Percentiles rank a stretch among this genome's conserved stretches.
These are phyloP conservation scores for Hestina assimilis DNA, from an alignment of 1,140 invertebrate species.

Conservation along the genomic window DNA sequence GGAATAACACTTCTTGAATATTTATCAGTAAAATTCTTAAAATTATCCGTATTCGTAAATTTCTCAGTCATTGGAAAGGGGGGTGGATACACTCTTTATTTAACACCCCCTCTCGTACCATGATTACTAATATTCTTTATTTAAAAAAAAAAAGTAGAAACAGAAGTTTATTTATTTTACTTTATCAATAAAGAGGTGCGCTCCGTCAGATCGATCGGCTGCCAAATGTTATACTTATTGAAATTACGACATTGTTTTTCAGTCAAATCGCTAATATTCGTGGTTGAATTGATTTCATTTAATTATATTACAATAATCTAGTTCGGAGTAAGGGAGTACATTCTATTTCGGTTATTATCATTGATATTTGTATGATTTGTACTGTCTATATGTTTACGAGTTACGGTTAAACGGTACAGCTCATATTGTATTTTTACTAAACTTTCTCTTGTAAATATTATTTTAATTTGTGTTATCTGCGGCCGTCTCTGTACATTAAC, in stretches of 20 bases:
- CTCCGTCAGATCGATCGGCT: too few relatives aligned
- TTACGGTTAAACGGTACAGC: conserved; percentile 10
- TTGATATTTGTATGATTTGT: conserved; percentile 28
- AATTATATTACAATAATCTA: conserved; percentile 41
- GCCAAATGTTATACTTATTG: conserved; percentile 13
- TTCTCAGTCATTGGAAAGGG: too few relatives aligned
- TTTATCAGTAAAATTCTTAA: too few relatives aligned
- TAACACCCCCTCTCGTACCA: too few relatives aligned
- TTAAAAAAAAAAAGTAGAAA: too few relatives aligned
- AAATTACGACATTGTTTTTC: conserved; percentile 22
- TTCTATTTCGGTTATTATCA: conserved; percentile 40
- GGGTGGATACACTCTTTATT: too few relatives aligned
- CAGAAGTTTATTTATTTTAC: too few relatives aligned
- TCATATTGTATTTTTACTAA: conserved; percentile 37
- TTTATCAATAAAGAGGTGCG: too few relatives aligned
- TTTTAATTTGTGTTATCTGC: conserved; percentile 54
- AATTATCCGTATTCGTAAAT: too few relatives aligned
- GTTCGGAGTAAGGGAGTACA: conserved; percentile 49
- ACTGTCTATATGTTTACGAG: conserved; percentile 17
- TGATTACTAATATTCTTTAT: too few relatives aligned
- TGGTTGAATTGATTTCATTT: conserved; percentile 6
- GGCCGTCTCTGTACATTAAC: conserved; percentile 52
- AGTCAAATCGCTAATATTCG: conserved; percentile 23
- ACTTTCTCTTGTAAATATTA: conserved; percentile 72
- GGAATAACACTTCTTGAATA: too few relatives aligned